Conservation (phyloP, 2,113 vertebrate species). For the Psittacus erithacus region DNA sequence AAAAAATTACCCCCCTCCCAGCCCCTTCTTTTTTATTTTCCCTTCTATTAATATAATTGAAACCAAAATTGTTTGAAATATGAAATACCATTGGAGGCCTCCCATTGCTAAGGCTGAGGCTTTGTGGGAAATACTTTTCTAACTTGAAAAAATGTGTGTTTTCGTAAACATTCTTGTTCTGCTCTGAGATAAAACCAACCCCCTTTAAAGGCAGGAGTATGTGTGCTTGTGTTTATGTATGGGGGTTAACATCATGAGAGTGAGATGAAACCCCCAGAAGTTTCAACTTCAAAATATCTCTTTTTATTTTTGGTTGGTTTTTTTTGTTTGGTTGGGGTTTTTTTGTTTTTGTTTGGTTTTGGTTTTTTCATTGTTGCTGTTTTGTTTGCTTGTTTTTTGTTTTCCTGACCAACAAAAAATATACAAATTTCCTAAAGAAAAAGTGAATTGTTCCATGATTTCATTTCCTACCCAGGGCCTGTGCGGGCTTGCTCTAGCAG, state of each 20-base stretch:
- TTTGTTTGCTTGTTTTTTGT: too few relatives aligned
- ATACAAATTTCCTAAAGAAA: background rate
- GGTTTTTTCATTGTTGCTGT: too few relatives aligned
- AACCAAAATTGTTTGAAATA: constrained; percentile 50
- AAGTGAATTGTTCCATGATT: background rate
- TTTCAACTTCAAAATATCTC: background rate
- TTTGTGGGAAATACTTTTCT: background rate
- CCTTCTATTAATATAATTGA: constrained; percentile 47
- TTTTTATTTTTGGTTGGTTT: background rate
- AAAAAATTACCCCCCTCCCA: constrained; percentile 10
- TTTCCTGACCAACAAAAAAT: background rate
- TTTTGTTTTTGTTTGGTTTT: background rate
- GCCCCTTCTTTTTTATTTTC: constrained; percentile 19
- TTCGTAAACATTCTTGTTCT: constrained; percentile 1
- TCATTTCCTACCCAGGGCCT: background rate
- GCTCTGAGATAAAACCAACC: background rate
- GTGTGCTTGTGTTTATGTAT: background rate
- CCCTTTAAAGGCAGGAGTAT: background rate
- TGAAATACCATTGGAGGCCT: background rate
- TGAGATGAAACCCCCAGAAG: background rate
- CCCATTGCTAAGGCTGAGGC: background rate
- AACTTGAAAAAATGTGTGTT: background rate
- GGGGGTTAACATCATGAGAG: background rate
- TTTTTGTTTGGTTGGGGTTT: too few relatives aligned
- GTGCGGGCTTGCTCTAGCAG: background rate